Evolutionary conservation across 2,797 vertebrate species (phyloP), one percentile per base, ranked within the genome.

Genomic region (Acipenser transmontanus): DNA sequence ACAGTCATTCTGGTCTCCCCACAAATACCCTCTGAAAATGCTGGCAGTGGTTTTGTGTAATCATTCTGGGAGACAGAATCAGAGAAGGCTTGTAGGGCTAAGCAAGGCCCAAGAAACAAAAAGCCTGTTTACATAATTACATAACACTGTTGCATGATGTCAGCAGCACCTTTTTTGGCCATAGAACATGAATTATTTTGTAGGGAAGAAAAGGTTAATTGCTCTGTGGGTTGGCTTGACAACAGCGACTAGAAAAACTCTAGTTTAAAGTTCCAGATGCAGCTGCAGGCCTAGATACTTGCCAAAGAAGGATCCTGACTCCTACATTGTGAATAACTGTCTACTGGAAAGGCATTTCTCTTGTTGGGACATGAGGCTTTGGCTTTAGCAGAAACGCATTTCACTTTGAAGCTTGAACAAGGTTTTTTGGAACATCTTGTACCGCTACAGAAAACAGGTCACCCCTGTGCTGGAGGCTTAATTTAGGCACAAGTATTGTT

Each of bases 381-480:
- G 20, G 20, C 52, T 54, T 54, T 54, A 54, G 8, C 8, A 8
- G 50, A 49, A 51, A 61, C 4, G 7, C 17, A 4, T 13, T 11
- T 65, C 14, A 8, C 56, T 59, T 59, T 66, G 65, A 66, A 48
- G 54, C 14, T 66, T 14, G 12, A 66, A 64, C 1, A 34, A 34
- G 34, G 2, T 34, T 34, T 34, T 4, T 34, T 34, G 34, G 34
- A 34, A 34, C 34, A 34, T 34, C 34, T 34, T 34, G 34, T 34
- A 34, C 34, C 34, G 34, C 34, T 34, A 34, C 34, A 34, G 4
- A 34, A 34, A 34, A 4, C 4, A 34, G 34, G 4, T 34, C 34
- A 34, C 34, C 34, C 2, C 34, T 34, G 34, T 34, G 34, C 34
- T 34, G 2, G 34, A 34, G 17, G 17, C 17, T 17, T 17, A 34